A percentile compares a stretch with the other conserved stretches of the same genome.
Evolutionary conservation across 2,888 invertebrate genomes (phyloP).

Genomic region (Drosophila demipolita): DNA sequence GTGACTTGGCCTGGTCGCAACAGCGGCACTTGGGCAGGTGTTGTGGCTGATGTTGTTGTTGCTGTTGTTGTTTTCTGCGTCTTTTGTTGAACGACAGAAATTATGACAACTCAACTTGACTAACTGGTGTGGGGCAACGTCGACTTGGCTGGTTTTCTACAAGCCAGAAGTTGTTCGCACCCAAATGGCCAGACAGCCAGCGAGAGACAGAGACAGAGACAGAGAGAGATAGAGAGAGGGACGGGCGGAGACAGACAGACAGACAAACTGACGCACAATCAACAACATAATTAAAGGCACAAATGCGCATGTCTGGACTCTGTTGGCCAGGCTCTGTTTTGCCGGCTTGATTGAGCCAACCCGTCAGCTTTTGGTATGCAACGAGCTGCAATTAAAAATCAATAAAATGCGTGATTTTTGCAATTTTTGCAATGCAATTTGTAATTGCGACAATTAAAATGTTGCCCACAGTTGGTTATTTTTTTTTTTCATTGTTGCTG

Average conservation of each 20-base stretch:
- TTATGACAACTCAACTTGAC: constrained; percentile 81
- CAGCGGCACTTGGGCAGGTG: constrained; percentile 48
- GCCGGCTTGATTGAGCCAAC: constrained; percentile 34
- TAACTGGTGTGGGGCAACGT: constrained; percentile 69
- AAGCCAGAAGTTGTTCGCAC: constrained; percentile 64
- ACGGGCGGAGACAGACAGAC: constrained; percentile 6
- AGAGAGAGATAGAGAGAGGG: constrained; percentile 15
- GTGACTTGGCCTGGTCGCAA: constrained; percentile 39
- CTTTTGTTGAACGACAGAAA: constrained; percentile 76
- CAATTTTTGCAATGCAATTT: constrained; percentile 77
- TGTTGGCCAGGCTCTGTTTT: constrained; percentile 35
- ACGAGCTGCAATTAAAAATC: constrained; percentile 82
- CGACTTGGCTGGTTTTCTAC: constrained; percentile 59
- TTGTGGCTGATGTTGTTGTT: constrained; percentile 47
- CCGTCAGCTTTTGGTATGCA: constrained; percentile 70
- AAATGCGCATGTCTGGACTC: constrained; percentile 72
- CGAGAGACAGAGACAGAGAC: constrained; percentile 24
- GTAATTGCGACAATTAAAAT: constrained; percentile 78
- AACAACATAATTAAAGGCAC: constrained; percentile 80
- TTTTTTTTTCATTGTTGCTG: not conserved
- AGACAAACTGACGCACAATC: constrained; percentile 45
- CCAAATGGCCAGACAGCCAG: constrained; percentile 62
- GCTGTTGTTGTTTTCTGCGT: constrained; percentile 45
- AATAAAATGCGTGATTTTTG: constrained; percentile 82
- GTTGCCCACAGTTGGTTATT: constrained; percentile 42